Evolutionary conservation across 2,797 vertebrate species (phyloP).

Genomic region (Esox masquinongy): DNA sequence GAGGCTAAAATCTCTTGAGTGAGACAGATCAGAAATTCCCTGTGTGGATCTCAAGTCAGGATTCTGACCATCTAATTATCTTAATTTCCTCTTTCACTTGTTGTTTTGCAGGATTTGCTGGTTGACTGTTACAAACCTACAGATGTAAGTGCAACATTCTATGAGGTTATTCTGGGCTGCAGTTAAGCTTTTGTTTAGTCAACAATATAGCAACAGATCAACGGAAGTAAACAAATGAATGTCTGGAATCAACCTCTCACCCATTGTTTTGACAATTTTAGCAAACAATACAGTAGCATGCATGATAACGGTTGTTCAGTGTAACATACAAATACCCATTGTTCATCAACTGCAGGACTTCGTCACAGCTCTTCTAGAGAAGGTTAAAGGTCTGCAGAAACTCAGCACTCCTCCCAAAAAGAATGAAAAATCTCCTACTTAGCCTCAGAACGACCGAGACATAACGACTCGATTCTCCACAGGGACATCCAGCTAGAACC

Average conservation of each 20-base stretch:
- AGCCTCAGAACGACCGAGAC: slow-evolving; percentile 26
- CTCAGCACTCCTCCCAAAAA: slow-evolving; percentile 83
- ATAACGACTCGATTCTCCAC: slow-evolving; percentile 15
- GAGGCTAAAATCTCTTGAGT: not conserved
- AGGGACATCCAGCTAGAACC: slow-evolving; percentile 39
- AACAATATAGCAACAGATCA: not conserved
- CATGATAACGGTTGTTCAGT: not conserved
- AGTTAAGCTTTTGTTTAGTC: not conserved
- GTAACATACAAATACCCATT: not conserved
- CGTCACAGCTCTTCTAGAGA: slow-evolving; percentile 76
- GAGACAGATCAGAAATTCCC: not conserved
- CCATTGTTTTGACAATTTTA: not conserved
- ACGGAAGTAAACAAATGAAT: not conserved
- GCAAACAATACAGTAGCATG: not conserved
- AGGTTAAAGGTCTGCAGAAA: slow-evolving; percentile 83
- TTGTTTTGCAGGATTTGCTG: slow-evolving; percentile 71
- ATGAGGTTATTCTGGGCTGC: not conserved
- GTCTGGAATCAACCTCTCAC: not conserved
- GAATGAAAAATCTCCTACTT: slow-evolving; percentile 50
- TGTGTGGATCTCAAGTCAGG: not conserved
- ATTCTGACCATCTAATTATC: not conserved
- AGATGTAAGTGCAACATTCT: slow-evolving; percentile 67
- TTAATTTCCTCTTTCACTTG: slow-evolving; percentile 2
- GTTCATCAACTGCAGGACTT: slow-evolving; percentile 65
- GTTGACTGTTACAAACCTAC: slow-evolving; percentile 84